Base-by-base conservation (phyloP, 2,797 vertebrate genomes). In the Sorex maritimensis region DNA sequence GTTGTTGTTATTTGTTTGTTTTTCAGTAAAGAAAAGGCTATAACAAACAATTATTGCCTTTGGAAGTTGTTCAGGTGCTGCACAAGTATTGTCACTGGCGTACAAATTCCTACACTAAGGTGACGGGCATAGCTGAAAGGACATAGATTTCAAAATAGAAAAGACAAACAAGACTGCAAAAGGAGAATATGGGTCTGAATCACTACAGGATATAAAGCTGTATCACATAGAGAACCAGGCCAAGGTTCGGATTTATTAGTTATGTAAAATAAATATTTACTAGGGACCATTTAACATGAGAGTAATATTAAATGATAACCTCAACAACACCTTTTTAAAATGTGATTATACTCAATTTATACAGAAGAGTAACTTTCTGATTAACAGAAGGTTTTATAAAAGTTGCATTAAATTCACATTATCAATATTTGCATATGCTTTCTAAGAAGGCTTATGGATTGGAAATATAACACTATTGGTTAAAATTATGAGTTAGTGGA, bases 61-160 rank as follows among this genome's bases (percentile, higher is more conserved):
- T 69, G 14, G 13, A 61, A 88, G 0, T 75, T 82, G 2, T 67
- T 93, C 30, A 72, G 4, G 1, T 75, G 3, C 4, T 72, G 6
- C 13, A 79, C 23, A 80, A 11, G 9, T 78, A 41, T 61, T 4
- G 58, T 61, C 17, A 61, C 19, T 61, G 58, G 21, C 19, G 6
- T 6, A 61, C 19, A 5, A 61, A 23, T 61, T 14, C 13, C 3
- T 55, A 21, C 58, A 61, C 58, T 61, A 21, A 75, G 75, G 52
- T 90, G 12, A 86, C 82, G 8, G n/a, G 13, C 77, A 24, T 30
- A 69, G 8, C 46, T 90, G 58, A 46, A 82, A 95, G 24, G 1
- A 0, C 12, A 61, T 67, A 24, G 15, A 23, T 81, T 78, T 78
- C n/a, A 81, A 65, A 85, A 58, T 1, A 79, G 23, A 86, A 82